Evolutionary conservation across 1,140 invertebrate species (phyloP), one percentile per base, ranked within the genome.

Genomic region (Aphelinus atriplicis): DNA sequence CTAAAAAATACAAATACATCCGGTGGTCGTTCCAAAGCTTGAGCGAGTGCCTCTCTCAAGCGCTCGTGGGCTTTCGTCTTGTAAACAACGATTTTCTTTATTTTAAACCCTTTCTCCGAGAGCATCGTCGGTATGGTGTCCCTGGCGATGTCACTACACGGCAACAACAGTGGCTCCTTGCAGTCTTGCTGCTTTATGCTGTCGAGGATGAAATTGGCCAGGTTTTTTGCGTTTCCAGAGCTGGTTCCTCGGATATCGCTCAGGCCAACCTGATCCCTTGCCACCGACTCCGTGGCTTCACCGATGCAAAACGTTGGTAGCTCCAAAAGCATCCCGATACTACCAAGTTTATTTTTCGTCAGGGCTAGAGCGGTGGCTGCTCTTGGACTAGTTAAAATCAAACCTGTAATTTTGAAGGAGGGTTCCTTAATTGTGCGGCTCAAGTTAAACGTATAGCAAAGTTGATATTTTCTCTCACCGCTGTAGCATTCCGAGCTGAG

Each of bases 381-480:
- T 78, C 85, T 83, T 75, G 80, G 83, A 79, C 87, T 88, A 26
- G 86, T 88, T 51, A 87, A 75, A 76, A 88, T 84, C 9, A 87
- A 26, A 71, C 87, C 87, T 88, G 70, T 1, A 1, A 48, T 45
- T 47, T 53, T 7, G 6, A 10, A 66, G 70, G 6, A 69, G 53
- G 9, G 56, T 65, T 71, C 43, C 46, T 71, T 60, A 10, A 70
- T 62, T 51, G 46, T 58, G 65, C 47, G 46, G 42, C 47, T 51
- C 53, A 66, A 42, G 60, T 26, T 61, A 46, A 50, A 6, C 57
- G 26, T 26, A 10, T 26, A 26, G 26, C 26, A 26, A 26, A 26
- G 26, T 26, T 26, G 26, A 26, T 26, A 26, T 26, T 26, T 26
- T 26, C 26, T 65, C 69, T 80, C 84, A 88, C 87, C 87, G 67